These are phyloP conservation scores for Spisula subtruncata DNA, from an alignment of 2,888 invertebrate species.

Conservation along the genomic window DNA sequence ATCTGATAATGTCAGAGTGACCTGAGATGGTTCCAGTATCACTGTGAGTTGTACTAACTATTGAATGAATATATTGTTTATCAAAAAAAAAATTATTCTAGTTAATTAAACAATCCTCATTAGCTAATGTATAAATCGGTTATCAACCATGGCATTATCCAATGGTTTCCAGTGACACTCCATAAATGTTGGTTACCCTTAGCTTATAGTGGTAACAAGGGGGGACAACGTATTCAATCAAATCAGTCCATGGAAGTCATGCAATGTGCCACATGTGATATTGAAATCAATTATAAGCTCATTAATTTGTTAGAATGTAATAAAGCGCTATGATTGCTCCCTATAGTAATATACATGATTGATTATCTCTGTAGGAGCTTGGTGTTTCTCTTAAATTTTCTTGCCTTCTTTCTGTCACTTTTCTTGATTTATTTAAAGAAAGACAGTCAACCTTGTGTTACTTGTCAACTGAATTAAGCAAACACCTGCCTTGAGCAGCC, in stretches of 20 bases:
- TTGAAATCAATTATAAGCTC: neutral
- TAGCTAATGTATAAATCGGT: neutral
- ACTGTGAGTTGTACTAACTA: too few species aligned
- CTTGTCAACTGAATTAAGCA: too few species aligned
- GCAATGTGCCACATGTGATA: neutral
- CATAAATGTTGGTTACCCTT: neutral
- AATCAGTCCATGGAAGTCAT: neutral
- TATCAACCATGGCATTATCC: neutral
- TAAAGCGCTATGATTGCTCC: neutral
- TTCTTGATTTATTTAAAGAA: too few species aligned
- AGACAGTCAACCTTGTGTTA: too few species aligned
- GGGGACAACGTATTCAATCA: neutral
- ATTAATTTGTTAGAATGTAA: conserved; percentile 5
- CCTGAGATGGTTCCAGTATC: too few species aligned
- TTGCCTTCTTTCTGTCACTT: too few species aligned
- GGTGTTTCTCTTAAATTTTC: too few species aligned
- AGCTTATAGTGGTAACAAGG: neutral
- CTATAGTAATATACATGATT: neutral
- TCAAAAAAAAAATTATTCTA: neutral
- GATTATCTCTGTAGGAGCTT: neutral
- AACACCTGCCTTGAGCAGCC: too few species aligned
- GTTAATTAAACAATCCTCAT: neutral
- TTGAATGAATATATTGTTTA: neutral
- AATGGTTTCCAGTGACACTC: neutral
- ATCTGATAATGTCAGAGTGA: too few species aligned